Evolutionary conservation across 2,888 invertebrate species (phyloP).

Genomic region (Brenthis hecate): DNA sequence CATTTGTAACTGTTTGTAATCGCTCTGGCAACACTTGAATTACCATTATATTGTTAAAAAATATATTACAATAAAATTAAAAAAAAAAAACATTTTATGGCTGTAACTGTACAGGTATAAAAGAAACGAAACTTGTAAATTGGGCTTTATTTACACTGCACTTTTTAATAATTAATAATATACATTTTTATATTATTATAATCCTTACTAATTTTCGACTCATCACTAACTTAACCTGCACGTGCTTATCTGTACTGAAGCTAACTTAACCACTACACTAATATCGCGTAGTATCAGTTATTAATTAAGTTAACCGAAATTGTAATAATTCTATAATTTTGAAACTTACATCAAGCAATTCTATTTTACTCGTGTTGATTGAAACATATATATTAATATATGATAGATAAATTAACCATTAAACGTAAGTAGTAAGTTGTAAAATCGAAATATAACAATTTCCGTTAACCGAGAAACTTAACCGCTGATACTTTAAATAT

Average conservation of each 20-base stretch:
- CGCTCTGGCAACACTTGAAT: slow-evolving; percentile 69
- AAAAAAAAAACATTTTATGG: neutral
- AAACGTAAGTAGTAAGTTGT: too few relatives aligned
- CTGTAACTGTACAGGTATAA: neutral
- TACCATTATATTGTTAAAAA: slow-evolving; percentile 31
- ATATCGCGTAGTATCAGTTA: slow-evolving; percentile 30
- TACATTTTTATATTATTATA: slow-evolving; percentile 2
- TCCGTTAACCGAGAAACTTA: neutral
- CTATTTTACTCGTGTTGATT: too few relatives aligned
- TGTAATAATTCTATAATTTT: neutral
- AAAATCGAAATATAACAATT: neutral
- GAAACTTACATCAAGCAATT: neutral
- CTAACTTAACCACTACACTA: slow-evolving; percentile 62
- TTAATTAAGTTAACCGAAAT: slow-evolving; percentile 3
- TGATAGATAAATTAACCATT: too few relatives aligned
- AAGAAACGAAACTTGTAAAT: neutral
- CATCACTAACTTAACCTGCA: slow-evolving; percentile 74
- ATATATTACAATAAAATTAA: neutral
- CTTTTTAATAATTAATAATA: too few relatives aligned
- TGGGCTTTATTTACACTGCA: slow-evolving; percentile 33
- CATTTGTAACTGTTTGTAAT: slow-evolving; percentile 26
- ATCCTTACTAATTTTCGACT: slow-evolving; percentile 75
- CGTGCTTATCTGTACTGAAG: slow-evolving; percentile 53
- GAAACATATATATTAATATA: too few relatives aligned
- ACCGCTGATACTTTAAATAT: slow-evolving; percentile 30